A percentile compares a stretch with the other conserved stretches of the same genome.
phyloP scores from a whole-genome alignment of 2,797 vertebrate genomes.

The Poliocrania exsul region DNA sequence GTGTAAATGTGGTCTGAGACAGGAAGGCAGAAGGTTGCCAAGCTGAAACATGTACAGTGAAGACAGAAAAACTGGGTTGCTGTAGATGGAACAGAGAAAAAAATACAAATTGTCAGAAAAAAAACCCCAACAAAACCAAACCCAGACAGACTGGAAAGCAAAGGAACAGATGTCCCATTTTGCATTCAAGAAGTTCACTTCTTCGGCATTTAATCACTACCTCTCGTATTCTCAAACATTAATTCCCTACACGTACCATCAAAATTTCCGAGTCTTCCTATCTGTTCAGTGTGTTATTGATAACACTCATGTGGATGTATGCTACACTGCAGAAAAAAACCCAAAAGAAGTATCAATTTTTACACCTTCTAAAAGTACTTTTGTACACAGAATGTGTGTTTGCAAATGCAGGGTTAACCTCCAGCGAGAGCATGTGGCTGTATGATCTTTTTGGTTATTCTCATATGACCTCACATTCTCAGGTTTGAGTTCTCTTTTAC shows the following conservation, averaged over 20 bases:
- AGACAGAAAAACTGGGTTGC: not conserved
- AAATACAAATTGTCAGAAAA: not conserved
- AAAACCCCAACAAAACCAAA: not conserved
- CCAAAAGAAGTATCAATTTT: not conserved
- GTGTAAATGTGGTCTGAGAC: not conserved
- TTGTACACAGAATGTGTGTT: not conserved
- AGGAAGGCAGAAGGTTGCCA: not conserved
- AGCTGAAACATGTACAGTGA: not conserved
- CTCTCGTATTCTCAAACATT: not conserved
- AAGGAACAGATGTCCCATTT: not conserved
- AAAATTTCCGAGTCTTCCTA: not conserved
- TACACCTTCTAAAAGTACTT: not conserved
- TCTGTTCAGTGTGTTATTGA: not conserved
- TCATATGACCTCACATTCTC: not conserved
- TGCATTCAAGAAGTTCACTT: not conserved
- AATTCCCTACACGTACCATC: not conserved
- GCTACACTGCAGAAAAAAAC: fast-evolving
- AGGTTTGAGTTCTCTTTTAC: not conserved
- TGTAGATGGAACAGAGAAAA: not conserved
- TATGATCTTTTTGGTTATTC: not conserved
- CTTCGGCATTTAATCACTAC: not conserved
- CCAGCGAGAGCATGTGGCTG: not conserved
- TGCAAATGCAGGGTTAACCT: not conserved
- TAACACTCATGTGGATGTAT: not conserved
- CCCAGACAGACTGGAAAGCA: not conserved